Evolutionary conservation across 2,797 vertebrate genomes (phyloP), one percentile per base, ranked within the genome.

Genomic region (Cirrhinus mrigala): DNA sequence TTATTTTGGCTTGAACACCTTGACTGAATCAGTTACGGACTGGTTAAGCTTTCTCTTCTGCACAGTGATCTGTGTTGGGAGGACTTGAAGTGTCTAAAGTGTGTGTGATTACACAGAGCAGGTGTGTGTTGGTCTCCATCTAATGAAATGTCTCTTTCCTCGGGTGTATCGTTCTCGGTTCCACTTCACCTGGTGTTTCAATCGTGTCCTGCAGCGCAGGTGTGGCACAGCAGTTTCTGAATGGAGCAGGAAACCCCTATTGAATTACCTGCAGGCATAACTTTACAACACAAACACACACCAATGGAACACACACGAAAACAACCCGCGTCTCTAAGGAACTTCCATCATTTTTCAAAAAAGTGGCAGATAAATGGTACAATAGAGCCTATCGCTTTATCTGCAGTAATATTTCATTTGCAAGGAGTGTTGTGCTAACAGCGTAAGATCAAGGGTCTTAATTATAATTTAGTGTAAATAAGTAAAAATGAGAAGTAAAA

Each of bases 211-310:
- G 50, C 56, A 40, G 88, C 48, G 4, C 27, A 50, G 7, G 70
- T 66, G 76, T 75, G 71, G 15, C 27, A 40, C 66, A 3, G 54
- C 8, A 16, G 27, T 60, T 46, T 73, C 2, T 83, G 60, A 56
- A 73, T 46, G 79, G 29, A 73, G 54, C 52, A 73, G 81, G 81
- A 82, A 82, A 73, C 52, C 52, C 6, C 54, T 82, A 44, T 73
- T 68, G 44, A 80, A 48, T 69, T 33, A 48, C 69, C 69, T 46
- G 24, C 44, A 33, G 69, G 6, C 52, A 74, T 27, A 16, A 70
- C 79, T 46, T 70, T 81, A 81, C 46, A 69, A 62, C 11, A 73
- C 12, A 70, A 20, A 24, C 60, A 60, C 66, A 27, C 79, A 16
- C 68, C 29, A 2, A 46, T 20, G 58, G n/a, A n/a, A n/a, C n/a